Evolutionary conservation across 2,113 vertebrate species (phyloP).

Genomic region (Vanacampus margaritifer): DNA sequence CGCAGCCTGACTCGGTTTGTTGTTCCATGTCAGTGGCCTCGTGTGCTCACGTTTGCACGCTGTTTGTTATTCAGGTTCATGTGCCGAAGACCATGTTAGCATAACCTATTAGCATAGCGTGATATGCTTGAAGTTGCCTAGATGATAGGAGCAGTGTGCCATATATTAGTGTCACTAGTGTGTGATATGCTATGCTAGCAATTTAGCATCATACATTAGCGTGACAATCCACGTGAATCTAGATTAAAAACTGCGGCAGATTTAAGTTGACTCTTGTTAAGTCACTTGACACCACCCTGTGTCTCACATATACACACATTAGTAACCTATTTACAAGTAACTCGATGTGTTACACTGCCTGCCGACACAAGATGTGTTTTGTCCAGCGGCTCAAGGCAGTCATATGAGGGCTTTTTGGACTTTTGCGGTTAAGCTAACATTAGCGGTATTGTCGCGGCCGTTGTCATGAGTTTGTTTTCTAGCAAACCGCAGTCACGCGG

Average conservation of each 20-base stretch:
- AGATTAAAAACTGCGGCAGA: background rate
- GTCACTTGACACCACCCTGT: background rate
- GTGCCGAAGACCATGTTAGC: background rate
- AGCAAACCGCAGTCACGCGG: constrained; percentile 3
- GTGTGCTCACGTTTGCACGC: background rate
- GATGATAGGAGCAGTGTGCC: no score
- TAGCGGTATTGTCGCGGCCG: background rate
- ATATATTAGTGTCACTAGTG: no score
- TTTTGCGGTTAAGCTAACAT: constrained; percentile 11
- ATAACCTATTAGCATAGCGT: background rate
- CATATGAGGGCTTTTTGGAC: background rate
- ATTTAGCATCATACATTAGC: no score
- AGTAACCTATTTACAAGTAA: background rate
- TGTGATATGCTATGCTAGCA: no score
- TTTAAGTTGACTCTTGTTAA: no score
- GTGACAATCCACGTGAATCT: no score
- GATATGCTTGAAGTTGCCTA: background rate
- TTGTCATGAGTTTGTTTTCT: constrained; percentile 6
- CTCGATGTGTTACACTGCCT: background rate
- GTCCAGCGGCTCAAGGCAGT: background rate
- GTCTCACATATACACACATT: background rate
- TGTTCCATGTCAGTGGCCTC: background rate
- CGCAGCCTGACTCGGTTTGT: background rate
- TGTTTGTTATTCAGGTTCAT: constrained; percentile 1
- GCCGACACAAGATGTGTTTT: background rate